phyloP scores from a whole-genome alignment of 2,888 invertebrate species.

The Beris morrisii region DNA sequence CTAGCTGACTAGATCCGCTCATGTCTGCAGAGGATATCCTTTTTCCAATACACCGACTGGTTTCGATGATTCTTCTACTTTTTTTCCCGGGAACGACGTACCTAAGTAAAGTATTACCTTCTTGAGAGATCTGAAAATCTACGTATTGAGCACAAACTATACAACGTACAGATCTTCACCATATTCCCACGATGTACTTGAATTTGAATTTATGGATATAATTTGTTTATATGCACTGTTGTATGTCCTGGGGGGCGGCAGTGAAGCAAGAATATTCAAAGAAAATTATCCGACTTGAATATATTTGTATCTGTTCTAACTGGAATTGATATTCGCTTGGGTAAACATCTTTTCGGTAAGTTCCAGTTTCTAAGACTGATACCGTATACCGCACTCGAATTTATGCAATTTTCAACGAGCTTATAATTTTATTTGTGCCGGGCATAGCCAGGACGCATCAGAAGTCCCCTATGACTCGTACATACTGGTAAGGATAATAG shows the following conservation, averaged over 20 bases:
- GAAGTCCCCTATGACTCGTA: not conserved
- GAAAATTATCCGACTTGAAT: not conserved
- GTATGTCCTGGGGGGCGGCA: not conserved
- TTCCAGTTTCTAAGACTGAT: not conserved
- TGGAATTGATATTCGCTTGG: conserved; percentile 15
- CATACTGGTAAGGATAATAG: too few relatives aligned
- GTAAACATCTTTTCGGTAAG: conserved; percentile 18
- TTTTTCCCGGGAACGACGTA: not conserved
- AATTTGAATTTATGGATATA: conserved; percentile 16
- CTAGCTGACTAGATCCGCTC: too few relatives aligned
- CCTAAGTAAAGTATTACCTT: not conserved
- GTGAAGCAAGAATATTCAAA: not conserved
- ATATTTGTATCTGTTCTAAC: not conserved
- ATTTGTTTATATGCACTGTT: not conserved
- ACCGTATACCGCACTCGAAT: not conserved
- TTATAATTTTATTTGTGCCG: not conserved
- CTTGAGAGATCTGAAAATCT: not conserved
- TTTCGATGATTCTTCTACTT: too few relatives aligned
- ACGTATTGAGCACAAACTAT: not conserved
- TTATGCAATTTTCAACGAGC: not conserved
- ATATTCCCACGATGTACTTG: conserved; percentile 1
- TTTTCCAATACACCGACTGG: too few relatives aligned
- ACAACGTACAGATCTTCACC: not conserved
- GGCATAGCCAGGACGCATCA: not conserved
- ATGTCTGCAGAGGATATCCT: too few relatives aligned